Percentiles rank a stretch among this genome's conserved stretches.
These are phyloP conservation scores for Rhipidura dahli DNA, from an alignment of 2,113 vertebrate genomes.

Conservation along the genomic window DNA sequence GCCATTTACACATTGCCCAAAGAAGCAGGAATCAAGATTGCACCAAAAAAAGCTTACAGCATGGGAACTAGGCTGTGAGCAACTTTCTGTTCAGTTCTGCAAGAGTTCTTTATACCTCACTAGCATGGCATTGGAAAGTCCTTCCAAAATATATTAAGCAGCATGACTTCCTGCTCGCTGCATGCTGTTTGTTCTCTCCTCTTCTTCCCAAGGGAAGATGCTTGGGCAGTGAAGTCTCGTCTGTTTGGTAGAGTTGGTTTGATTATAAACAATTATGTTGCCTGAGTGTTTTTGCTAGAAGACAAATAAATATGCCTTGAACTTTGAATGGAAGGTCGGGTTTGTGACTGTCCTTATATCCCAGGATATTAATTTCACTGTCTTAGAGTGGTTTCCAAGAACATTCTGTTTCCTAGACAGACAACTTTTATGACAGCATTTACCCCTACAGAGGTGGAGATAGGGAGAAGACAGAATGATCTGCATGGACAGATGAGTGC, in stretches of 20 bases:
- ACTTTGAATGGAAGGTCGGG: background rate
- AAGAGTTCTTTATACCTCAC: background rate
- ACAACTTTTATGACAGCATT: background rate
- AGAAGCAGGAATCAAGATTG: background rate
- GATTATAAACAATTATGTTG: background rate
- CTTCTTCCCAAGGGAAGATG: background rate
- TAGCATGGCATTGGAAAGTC: background rate
- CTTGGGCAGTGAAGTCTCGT: background rate
- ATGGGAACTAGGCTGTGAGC: background rate
- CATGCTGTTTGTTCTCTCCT: background rate
- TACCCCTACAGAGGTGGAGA: background rate
- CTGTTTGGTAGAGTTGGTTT: background rate
- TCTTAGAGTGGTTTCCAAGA: constrained; percentile 12
- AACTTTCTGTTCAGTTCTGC: background rate
- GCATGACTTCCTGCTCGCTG: background rate
- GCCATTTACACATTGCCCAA: background rate
- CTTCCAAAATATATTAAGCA: background rate
- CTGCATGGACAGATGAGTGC: background rate
- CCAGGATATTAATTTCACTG: background rate
- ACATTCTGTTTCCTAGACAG: constrained; percentile 22
- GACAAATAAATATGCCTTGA: background rate
- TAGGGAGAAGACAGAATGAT: background rate
- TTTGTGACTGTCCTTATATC: background rate
- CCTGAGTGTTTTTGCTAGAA: background rate
- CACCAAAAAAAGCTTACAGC: background rate